Base-by-base conservation (phyloP, 2,113 vertebrate species). In the Peromyscus leucopus region DNA sequence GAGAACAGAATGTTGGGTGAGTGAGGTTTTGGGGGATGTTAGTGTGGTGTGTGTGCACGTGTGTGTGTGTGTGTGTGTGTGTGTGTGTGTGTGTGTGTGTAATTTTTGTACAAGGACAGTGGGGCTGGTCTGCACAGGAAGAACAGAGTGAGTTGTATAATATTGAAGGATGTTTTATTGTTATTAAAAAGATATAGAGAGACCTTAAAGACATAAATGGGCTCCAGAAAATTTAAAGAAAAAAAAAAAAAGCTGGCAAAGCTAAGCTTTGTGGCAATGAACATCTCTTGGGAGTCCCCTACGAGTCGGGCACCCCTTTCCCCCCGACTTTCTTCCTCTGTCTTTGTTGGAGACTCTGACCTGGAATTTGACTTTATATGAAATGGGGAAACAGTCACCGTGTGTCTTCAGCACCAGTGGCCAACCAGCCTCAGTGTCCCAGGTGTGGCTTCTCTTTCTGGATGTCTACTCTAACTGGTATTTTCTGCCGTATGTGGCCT, bases 251-350 rank as follows among this genome's bases (percentile, higher is more conserved):
- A 33, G 92, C 79, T 31, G 51, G 24, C 48, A 42, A 83, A 87
- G 85, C 74, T 71, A 13, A 21, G 31, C 21, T 10, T 42, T n/a
- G 2, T 5, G 8, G 67, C 33, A 15, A 4, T 5, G 2, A 4
- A 36, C 24, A 39, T 15, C 2, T 13, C 9, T 46, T 15, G 5
- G 4, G 19, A 21, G 33, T 28, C 17, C 24, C 74, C 39, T 15
- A 55, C 2, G 51, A 22, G 61, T 10, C 1, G 3, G 11, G 9
- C 2, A 2, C 26, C 7, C 61, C 7, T 4, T 2, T 21, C 1
- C 39, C 24, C 59, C 9, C 8, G 19, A 8, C 7, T 36, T 72
- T 24, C 33, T 8, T 36, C 9, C 26, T 55, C 51, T 31, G 39
- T 59, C 55, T 48, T 22, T 11, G 24, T 15, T 93, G 57, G 15